Evolutionary conservation across 35 echinoderm and acorn worm species (phyloP), one percentile per base, ranked within the genome.

Genomic region (Lytechinus variegatus): DNA sequence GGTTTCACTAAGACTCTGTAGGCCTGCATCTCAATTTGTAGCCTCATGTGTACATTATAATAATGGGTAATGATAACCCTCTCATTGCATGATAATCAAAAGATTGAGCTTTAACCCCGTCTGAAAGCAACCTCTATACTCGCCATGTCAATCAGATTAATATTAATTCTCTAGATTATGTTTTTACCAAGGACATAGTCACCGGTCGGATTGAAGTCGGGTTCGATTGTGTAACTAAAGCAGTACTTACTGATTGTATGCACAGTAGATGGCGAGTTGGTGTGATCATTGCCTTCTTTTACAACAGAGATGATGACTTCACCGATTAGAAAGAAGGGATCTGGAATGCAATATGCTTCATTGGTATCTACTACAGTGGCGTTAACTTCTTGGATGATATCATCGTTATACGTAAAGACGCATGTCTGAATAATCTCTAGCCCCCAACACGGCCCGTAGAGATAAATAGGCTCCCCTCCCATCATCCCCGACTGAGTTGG

Each of bases 251-350:
- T 90, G 28, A 90, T 1, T 10, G 88, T 51, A 33, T 90, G 52
- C 3, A 54, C 14, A 6, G 28, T 54, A 52, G 28, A 90, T 28
- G 28, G 28, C 27, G 29, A 44, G 88, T 54, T 51, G 8, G 29
- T 3, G 13, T 51, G 7, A 5, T 52, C 2, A 14, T 44, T 28
- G n/a, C 52, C 88, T 44, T 3, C 52, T 54, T 56, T 24, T 16
- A 93, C 21, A 3, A 95, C 95, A 10, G 86, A 52, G 11, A 97
- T 6, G 10, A n/a, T 60, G 7, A 97, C 89, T 52, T 97, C 96
- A 19, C 96, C 96, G n/a, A 95, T 52, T 21, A 97, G 87, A 72
- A 97, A 97, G 91, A 97, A 97, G 8, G 96, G 96, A 28, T 94
- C 91, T 19, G 96, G 96, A 44, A 97, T 60, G 71, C 96, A 97